Conservation (phyloP, 2,113 vertebrate species). For the Chionodraco myersi region DNA sequence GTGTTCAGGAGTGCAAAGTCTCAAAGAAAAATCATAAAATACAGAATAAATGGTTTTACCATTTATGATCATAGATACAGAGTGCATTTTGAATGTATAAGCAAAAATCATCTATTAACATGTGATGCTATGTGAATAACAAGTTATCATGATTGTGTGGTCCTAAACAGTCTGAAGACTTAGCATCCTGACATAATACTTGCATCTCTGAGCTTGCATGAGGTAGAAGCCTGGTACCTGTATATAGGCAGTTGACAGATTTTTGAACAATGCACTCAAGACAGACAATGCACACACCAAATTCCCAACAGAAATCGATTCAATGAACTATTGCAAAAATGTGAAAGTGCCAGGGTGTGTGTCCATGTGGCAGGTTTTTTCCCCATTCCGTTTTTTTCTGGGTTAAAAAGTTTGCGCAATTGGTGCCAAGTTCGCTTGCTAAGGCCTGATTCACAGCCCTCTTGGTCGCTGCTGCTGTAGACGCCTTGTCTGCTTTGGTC, state of each 20-base stretch:
- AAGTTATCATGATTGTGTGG: constrained; percentile 6
- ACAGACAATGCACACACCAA: constrained; percentile 44
- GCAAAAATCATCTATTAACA: constrained; percentile 4
- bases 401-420: constrained; percentile 15
- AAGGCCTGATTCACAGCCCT: constrained; percentile 35
- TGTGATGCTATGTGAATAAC: constrained; percentile 2
- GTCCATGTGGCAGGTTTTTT: constrained; percentile 40
- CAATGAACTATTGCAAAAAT: not conserved
- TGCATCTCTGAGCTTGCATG: constrained; percentile 42
- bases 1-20: constrained; percentile 70
- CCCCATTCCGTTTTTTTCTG: constrained; percentile 17
- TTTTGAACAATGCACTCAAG: constrained; percentile 29
- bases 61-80: not conserved
- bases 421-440: constrained; percentile 24
- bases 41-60: not conserved
- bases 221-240: constrained; percentile 37
- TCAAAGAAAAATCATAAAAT: constrained; percentile 25
- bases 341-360: not conserved
- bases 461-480: constrained; percentile 17
- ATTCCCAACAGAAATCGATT: constrained; percentile 8
- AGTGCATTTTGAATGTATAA: not conserved
- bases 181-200: constrained; percentile 53
- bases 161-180: constrained; percentile 42
- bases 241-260: constrained; percentile 35
- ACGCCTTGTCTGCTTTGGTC: constrained; percentile 51